Percentiles rank a stretch among this genome's conserved stretches.
Conservation (phyloP, 2,797 vertebrate genomes). For the Apogon hyalosoma region DNA sequence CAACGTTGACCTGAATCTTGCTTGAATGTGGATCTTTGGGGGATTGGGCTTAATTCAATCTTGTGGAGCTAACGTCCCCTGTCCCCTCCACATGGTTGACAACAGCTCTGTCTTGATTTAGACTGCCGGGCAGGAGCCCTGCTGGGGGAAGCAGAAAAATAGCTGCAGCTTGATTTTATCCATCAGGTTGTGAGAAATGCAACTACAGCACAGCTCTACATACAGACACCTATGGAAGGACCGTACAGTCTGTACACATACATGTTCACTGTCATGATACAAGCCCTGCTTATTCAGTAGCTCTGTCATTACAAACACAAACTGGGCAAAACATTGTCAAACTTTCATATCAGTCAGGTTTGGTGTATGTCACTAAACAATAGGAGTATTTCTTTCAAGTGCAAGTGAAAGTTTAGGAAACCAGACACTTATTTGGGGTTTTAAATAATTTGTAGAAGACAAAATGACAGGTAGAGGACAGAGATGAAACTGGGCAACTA, state of each 20-base stretch:
- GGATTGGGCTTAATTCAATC: slow-evolving; percentile 80
- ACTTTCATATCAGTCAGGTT: no score
- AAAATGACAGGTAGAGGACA: no score
- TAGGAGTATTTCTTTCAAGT: no score
- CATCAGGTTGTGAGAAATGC: slow-evolving; percentile 36
- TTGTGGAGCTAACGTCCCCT: slow-evolving; percentile 72
- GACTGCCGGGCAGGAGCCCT: slow-evolving; percentile 56
- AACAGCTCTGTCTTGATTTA: slow-evolving; percentile 82
- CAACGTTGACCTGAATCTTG: slow-evolving; percentile 77
- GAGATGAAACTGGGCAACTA: no score
- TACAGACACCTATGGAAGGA: neutral
- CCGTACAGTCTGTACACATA: neutral
- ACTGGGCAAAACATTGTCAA: no score
- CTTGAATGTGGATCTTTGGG: slow-evolving; percentile 78
- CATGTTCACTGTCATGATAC: slow-evolving; percentile 9
- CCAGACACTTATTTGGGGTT: no score
- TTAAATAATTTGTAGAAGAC: no score
- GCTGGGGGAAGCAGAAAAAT: slow-evolving; percentile 51
- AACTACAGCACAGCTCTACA: slow-evolving; percentile 17
- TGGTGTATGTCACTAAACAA: no score
- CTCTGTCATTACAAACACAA: neutral
- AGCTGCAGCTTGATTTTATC: slow-evolving; percentile 55
- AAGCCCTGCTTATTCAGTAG: slow-evolving; percentile 14
- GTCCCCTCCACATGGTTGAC: slow-evolving; percentile 74
- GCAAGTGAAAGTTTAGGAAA: no score